Conservation (phyloP, 2,797 vertebrate species). For the Anguilla marmorata region DNA sequence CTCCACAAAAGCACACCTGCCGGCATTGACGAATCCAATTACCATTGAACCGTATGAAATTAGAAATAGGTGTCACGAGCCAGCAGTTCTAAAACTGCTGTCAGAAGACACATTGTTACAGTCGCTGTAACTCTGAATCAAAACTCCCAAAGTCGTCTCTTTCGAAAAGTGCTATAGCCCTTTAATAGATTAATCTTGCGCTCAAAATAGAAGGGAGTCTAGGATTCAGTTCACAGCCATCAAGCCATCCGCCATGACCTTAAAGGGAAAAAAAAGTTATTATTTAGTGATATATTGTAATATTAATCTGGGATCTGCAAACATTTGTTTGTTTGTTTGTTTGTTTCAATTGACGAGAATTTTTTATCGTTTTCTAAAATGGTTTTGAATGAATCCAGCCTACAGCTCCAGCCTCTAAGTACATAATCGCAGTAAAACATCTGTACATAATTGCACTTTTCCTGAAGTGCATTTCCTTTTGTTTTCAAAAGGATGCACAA, state of each 20-base stretch:
- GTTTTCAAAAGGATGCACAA: neutral
- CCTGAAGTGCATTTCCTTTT: neutral
- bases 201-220: neutral
- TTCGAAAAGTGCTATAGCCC: neutral
- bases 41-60: neutral
- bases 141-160: neutral
- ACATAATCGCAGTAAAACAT: neutral
- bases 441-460: neutral
- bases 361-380: neutral
- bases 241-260: too few species aligned
- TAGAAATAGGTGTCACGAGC: neutral
- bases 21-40: neutral
- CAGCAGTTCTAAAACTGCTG: neutral
- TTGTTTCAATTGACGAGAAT: neutral
- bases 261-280: too few species aligned
- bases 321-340: neutral
- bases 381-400: neutral
- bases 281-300: too few species aligned
- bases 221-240: neutral
- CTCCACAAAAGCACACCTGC: neutral
- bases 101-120: neutral
- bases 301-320: too few species aligned
- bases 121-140: neutral
- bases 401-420: neutral
- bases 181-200: neutral